A percentile compares a stretch with the other conserved stretches of the same genome.
Evolutionary conservation across 2,888 invertebrate species (phyloP).

Genomic region (Plemyria rubiginata): DNA sequence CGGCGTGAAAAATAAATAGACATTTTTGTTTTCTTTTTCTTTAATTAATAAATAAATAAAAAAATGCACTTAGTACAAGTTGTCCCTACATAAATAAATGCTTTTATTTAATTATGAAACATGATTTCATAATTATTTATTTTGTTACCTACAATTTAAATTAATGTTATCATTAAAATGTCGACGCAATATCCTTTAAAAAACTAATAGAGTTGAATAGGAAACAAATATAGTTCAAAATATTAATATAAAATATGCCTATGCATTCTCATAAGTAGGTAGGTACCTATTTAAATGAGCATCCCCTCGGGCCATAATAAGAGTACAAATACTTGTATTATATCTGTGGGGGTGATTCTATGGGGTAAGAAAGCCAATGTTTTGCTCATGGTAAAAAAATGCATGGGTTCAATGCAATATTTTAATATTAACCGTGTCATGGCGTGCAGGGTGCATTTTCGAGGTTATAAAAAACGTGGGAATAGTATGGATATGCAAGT

Average conservation of each 20-base stretch:
- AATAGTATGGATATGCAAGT: conserved; percentile 52
- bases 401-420: conserved; percentile 80
- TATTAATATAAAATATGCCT: conserved; percentile 17
- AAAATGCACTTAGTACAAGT: too few species aligned
- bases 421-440: conserved; percentile 83
- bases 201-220: too few species aligned
- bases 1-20: too few species aligned
- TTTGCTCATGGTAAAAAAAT: conserved; percentile 78
- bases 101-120: too few species aligned
- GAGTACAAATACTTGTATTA: conserved; percentile 83
- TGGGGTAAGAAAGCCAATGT: conserved; percentile 76
- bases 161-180: too few species aligned
- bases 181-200: too few species aligned
- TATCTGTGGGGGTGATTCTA: conserved; percentile 71
- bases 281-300: conserved; percentile 73
- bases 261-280: conserved; percentile 51
- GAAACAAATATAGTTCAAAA: too few species aligned
- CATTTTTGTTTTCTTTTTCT: too few species aligned
- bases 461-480: conserved; percentile 51
- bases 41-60: too few species aligned
- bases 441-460: conserved; percentile 72
- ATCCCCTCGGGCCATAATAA: conserved; percentile 64
- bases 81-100: too few species aligned
- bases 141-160: too few species aligned
- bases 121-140: too few species aligned